Evolutionary conservation across 2,888 invertebrate species (phyloP), one percentile per base, ranked within the genome.

Genomic region (Philonicus albiceps): DNA sequence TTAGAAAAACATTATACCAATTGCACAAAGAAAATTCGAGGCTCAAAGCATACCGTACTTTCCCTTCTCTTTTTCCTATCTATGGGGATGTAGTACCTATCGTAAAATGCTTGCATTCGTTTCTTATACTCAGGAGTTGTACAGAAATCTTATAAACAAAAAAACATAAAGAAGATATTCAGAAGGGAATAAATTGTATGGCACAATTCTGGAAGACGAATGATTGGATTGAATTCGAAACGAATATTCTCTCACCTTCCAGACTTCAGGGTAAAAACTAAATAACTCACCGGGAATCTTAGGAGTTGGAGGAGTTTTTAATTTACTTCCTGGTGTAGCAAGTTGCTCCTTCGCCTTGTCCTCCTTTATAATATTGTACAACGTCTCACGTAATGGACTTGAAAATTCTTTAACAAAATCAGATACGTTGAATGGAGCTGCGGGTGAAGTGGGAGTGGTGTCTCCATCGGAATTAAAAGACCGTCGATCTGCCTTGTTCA

Each of bases 101-200:
- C 87, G 3, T 27, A 80, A 64, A 75, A 85, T 16, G 34, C 88
- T 16, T 83, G 43, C 27, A 75, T 37, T 34, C 92, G 90, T 85
- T 91, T 91, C 86, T 91, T 90, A 86, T 91, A 91, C 86, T 91
- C 92, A 0, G 92, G 92, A 1, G 92, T 92, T 1, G 90, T 90
- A 40, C 91, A 91, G 83, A 91, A 92, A 78, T 91, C 90, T n/a
- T 4, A 8, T 16, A 5, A 16, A 30, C 8, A 53, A 27, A 22
- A 27, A 64, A 64, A 64, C 7, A 64, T 49, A 6, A 49, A n/a
- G 40, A 40, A 4, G 2, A n/a, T 16, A 37, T n/a, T 6, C 34
- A 13, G 3, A 30, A 72, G 72, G 16, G 13, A 76, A 30, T 6
- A 34, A 34, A 34, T 34, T 34, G 34, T 34, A 34, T 34, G 34